These are phyloP conservation scores for Hemithea aestivaria DNA, from an alignment of 2,888 invertebrate species.

Conservation along the genomic window DNA sequence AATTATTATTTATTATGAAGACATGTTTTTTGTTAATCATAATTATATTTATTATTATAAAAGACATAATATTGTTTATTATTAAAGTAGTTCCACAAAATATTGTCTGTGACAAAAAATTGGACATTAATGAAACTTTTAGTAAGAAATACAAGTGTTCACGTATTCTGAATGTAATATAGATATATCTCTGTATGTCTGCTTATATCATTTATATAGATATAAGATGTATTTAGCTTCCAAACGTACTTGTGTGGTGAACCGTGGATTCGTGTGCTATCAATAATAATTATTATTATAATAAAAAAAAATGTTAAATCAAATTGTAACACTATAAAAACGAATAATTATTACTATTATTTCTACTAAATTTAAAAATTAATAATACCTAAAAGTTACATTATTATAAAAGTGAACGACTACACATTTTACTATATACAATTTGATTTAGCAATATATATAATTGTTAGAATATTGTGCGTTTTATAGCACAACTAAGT, in stretches of 20 bases:
- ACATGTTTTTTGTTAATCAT: not conserved
- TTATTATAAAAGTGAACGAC: conserved; percentile 1
- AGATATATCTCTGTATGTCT: conserved; percentile 21
- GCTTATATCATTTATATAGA: conserved; percentile 22
- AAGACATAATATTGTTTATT: conserved; percentile 11
- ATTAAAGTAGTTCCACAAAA: conserved; percentile 8
- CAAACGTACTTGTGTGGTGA: conserved; percentile 37
- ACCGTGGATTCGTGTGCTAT: conserved; percentile 50
- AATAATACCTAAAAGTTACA: no score
- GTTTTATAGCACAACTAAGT: conserved; percentile 53
- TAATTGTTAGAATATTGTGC: conserved; percentile 43
- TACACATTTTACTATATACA: conserved; percentile 20
- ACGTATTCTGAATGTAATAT: conserved; percentile 16
- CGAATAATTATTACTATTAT: not conserved
- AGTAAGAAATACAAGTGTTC: conserved; percentile 25
- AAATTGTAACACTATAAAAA: conserved; percentile 14
- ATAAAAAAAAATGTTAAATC: conserved; percentile 18
- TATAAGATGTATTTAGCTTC: conserved; percentile 55
- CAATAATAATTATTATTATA: conserved; percentile 30
- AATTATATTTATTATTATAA: conserved; percentile 7
- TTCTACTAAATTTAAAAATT: no score
- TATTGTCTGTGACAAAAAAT: conserved; percentile 39
- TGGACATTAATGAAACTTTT: conserved; percentile 27
- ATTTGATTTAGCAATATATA: conserved; percentile 40
- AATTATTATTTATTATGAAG: no score